A percentile compares a stretch with the other conserved stretches of the same genome.
Evolutionary conservation across 35 echinoderm and acorn worm species (phyloP).

Genomic region (Lytechinus variegatus): DNA sequence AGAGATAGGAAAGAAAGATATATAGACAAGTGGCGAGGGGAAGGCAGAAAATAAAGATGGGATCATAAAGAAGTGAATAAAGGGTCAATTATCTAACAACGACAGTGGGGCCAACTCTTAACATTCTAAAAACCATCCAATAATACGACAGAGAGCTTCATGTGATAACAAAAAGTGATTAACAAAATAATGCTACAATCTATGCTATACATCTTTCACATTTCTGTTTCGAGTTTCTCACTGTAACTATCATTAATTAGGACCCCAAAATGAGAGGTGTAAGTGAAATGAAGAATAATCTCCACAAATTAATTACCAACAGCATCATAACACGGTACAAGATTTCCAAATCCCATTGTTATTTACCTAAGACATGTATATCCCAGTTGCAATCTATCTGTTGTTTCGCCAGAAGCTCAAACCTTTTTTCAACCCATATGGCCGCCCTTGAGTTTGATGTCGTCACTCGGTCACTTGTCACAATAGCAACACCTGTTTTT

Average conservation of each 20-base stretch:
- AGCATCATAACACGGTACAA: too few relatives aligned
- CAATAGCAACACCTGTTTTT: conserved; percentile 73
- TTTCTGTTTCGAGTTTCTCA: too few relatives aligned
- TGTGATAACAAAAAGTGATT: too few relatives aligned
- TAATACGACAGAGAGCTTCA: too few relatives aligned
- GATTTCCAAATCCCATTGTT: neutral
- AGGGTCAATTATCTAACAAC: neutral
- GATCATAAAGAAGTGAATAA: neutral
- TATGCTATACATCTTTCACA: too few relatives aligned
- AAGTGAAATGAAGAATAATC: too few relatives aligned
- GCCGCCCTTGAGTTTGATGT: conserved; percentile 39
- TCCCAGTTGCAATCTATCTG: conserved; percentile 94
- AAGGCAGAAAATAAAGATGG: neutral
- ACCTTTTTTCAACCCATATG: conserved; percentile 79
- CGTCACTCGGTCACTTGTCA: conserved; percentile 30
- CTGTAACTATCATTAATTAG: too few relatives aligned
- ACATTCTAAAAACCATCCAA: too few relatives aligned
- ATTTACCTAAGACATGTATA: conserved; percentile 63
- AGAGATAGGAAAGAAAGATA: neutral
- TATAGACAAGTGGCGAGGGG: neutral
- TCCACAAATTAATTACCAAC: too few relatives aligned
- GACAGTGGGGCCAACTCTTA: too few relatives aligned
- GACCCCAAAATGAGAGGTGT: too few relatives aligned
- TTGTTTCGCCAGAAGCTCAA: conserved; percentile 73
- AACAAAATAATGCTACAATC: too few relatives aligned